Base-by-base conservation (phyloP, 2,113 vertebrate species). In the Piliocolobus tephrosceles region DNA sequence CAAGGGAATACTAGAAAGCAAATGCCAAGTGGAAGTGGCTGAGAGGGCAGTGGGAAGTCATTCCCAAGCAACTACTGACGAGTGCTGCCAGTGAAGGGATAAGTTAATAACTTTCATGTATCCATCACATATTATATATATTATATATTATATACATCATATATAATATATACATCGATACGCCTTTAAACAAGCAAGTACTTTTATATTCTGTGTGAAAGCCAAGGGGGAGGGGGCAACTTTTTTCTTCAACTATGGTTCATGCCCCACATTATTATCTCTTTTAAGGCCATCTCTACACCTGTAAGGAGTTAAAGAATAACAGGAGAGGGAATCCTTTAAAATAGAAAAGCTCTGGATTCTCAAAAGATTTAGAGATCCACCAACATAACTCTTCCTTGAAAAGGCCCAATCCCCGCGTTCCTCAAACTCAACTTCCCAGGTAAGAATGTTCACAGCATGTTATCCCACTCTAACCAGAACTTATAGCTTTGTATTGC, bases 221-320 rank as follows among this genome's bases (percentile, higher is more conserved):
- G 87, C 22, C 0, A 79, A 57, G 50, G 81, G 11, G 22, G 9
- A 85, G 66, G 55, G 55, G 23, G 32, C 10, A 84, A 83, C 32
- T 78, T 76, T 78, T 95, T 94, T 85, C 78, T 91, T 91, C 79
- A 76, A 16, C 17, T 88, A 58, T 50, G 27, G 55, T 95, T 97
- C 72, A 78, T 43, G 23, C 2, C 32, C 38, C 47, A 55, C 3
- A 90, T 47, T 79, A 81, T 17, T 23, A 50, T 64, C 88, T 95
- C 95, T 78, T 85, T 70, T 68, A 89, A 78, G 38, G 7, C 8
- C 57, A 80, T n/a, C 43, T 25, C 47, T 52, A 90, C 6, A 66
- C 12, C 64, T 78, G 70, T n/a, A 45, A 72, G 17, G 61, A 64
- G 55, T 30, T n/a, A 94, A 89, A 64, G 50, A 76, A 52, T 57